Base-by-base conservation (phyloP, 92 coral and sea anemone species). In the Parazoanthus swiftii region DNA sequence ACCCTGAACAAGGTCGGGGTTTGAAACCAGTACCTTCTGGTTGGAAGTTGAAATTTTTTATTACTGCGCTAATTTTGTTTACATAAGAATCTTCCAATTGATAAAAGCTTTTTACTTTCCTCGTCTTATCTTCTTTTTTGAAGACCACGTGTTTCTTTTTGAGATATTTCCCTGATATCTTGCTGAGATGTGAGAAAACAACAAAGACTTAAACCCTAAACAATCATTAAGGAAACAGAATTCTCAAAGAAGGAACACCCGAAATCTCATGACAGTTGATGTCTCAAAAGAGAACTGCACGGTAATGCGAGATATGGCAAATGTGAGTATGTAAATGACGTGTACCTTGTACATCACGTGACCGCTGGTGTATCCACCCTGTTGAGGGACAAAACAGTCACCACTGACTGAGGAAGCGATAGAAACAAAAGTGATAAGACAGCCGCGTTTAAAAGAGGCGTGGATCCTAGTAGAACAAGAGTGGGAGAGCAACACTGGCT, bases 281-380 rank as follows among this genome's bases (percentile, higher is more conserved):
- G 7, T 7, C 42, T 73, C 23, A 43, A 5, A 33, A 29, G 43
- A 73, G 16, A 36, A 7, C 16, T 29, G 77, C 11, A 13, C 23
- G 39, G 33, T 48, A n/a, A 25, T 79, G 70, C 70, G 70, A 72
- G 76, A 72, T 72, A 72, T 72, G 26, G n/a, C 8, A 51, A 9
- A 2, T 67, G 72, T 1, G 59, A 42, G 48, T 39, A 65, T 23
- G 86, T 25, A 48, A 26, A 3, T 16, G 58, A 10, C 20, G 39
- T 54, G 44, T 84, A 84, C 87, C 87, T 84, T 84, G 59, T 84
- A 84, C 42, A 84, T 43, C 78, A 46, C 87, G 79, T 70, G 87
- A 73, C 87, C 77, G 68, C 66, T 67, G 48, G 29, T 71, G 79
- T 70, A 46, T 84, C 87, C 78, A 33, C 79, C 77, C 87, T 84